Evolutionary conservation across 2,113 vertebrate species (phyloP).

Genomic region (Orycteropus afer): DNA sequence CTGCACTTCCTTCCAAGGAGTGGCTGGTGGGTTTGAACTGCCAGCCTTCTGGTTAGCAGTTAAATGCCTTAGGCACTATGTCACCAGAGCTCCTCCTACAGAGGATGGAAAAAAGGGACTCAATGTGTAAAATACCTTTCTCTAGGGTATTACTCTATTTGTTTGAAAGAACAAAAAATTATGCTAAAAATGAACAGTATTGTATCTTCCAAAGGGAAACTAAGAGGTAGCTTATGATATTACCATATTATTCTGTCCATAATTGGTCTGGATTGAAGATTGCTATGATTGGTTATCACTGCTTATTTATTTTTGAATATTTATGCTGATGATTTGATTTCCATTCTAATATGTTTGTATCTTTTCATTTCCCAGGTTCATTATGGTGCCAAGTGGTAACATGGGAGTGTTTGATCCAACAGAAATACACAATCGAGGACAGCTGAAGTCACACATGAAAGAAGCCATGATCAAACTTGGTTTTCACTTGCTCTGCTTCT

Average conservation of each 20-base stretch:
- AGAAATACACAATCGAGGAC: constrained; percentile 98
- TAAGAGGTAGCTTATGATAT: background rate
- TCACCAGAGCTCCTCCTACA: too few species aligned
- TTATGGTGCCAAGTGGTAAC: constrained; percentile 97
- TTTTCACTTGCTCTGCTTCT: constrained; percentile 99
- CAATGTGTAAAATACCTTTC: background rate
- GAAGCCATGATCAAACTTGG: constrained; percentile 99
- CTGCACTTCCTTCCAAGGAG: too few species aligned
- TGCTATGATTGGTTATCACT: background rate
- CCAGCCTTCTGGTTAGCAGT: too few species aligned
- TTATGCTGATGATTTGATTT: constrained; percentile 17
- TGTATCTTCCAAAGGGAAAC: constrained; percentile 16
- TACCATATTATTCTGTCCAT: background rate
- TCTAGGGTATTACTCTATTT: background rate
- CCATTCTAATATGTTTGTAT: background rate
- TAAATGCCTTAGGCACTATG: too few species aligned
- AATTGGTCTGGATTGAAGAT: constrained; percentile 6
- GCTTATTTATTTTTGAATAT: background rate
- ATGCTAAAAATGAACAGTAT: background rate
- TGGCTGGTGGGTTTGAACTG: too few species aligned
- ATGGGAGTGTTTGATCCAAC: constrained; percentile 99
- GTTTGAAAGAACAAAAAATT: background rate
- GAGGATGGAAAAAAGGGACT: background rate
- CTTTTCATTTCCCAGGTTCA: constrained; percentile 86
- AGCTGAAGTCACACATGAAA: constrained; percentile 98